Evolutionary conservation across 2,113 vertebrate genomes (phyloP).

Genomic region (Orthochromis malagaraziensis): DNA sequence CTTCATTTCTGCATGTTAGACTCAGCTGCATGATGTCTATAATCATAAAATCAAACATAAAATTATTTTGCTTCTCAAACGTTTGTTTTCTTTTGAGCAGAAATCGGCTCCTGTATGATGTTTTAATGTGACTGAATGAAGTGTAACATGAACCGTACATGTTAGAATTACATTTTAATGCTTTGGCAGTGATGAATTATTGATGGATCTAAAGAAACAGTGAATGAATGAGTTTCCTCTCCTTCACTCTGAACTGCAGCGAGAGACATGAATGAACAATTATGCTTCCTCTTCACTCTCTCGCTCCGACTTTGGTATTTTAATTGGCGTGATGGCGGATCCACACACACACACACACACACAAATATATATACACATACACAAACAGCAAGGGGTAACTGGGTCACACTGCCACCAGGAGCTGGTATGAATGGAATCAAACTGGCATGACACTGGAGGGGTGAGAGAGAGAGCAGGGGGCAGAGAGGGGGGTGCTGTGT

Average conservation of each 20-base stretch:
- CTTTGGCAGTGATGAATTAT: not conserved
- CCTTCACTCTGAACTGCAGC: not conserved
- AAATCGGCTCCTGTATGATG: rapidly evolving
- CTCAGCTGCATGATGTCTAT: not conserved
- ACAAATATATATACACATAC: not conserved
- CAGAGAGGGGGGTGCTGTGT: not conserved
- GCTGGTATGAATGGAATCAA: constrained; percentile 16
- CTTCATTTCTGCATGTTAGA: not conserved
- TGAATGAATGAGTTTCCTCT: not conserved
- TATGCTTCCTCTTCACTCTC: not conserved
- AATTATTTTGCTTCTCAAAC: not conserved
- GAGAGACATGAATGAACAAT: not conserved
- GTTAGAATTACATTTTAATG: not conserved
- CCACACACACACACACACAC: not conserved
- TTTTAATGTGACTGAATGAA: not conserved
- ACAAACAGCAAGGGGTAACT: not conserved
- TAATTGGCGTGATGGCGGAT: not conserved
- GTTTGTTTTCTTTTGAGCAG: not conserved
- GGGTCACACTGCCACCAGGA: not conserved
- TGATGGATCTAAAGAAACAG: not conserved
- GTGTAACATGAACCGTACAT: too few species aligned
- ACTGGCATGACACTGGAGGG: not conserved
- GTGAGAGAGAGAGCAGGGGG: not conserved
- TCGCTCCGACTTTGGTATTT: not conserved
- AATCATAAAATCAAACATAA: not conserved